Evolutionary conservation across 2,797 vertebrate genomes (phyloP).

Genomic region (Darevskia mixta): DNA sequence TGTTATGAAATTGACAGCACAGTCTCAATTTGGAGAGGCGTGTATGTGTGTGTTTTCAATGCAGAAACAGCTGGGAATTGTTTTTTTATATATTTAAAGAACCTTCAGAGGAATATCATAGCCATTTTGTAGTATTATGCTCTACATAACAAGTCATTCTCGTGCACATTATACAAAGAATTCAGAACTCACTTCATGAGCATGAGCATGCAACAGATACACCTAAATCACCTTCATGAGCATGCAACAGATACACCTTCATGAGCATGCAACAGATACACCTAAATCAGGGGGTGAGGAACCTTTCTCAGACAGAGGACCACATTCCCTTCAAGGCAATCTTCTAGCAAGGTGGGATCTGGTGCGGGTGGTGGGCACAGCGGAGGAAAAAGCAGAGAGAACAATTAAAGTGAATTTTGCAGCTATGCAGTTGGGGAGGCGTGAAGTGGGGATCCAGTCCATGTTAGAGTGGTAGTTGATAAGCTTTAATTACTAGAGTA

Average conservation of each 20-base stretch:
- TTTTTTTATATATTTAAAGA: not conserved
- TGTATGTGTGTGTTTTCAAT: conserved; percentile 35
- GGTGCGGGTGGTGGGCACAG: no score
- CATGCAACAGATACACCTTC: no score
- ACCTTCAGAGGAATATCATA: not conserved
- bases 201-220: not conserved
- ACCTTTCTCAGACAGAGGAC: no score
- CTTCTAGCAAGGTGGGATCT: no score
- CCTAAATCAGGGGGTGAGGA: not conserved
- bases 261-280: not conserved
- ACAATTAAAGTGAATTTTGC: no score
- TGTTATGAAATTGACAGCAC: conserved; percentile 63
- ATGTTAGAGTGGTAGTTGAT: not conserved
- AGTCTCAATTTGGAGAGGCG: conserved; percentile 59
- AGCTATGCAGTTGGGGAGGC: no score
- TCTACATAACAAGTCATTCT: not conserved
- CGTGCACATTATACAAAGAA: not conserved
- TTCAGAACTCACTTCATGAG: not conserved
- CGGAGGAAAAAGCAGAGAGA: no score
- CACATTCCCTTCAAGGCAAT: no score
- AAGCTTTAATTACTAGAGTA: not conserved
- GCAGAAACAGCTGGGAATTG: not conserved
- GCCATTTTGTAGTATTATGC: not conserved
- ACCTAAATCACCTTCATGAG: not conserved
- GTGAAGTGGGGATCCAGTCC: no score